Evolutionary conservation across 2,797 vertebrate species (phyloP).

Genomic region (Dryobates pubescens): DNA sequence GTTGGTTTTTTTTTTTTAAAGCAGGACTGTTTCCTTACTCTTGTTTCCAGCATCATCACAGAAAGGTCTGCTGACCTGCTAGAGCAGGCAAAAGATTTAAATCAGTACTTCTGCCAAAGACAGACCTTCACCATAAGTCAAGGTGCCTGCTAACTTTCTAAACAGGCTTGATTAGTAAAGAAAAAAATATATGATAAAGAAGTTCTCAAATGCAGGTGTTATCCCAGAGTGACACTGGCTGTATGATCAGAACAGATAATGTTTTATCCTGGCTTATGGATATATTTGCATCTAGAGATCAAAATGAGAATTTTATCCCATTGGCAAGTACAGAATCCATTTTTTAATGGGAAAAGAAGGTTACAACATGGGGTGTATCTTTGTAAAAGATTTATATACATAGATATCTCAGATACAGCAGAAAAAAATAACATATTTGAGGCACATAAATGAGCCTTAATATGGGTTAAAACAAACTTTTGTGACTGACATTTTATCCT

Average conservation of each 20-base stretch:
- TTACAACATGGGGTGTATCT: background rate
- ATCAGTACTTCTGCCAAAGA: constrained; percentile 5
- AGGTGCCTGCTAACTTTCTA: constrained; percentile 56
- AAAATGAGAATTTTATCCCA: constrained; percentile 70
- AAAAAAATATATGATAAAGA: constrained; percentile 28
- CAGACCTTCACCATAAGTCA: constrained; percentile 55
- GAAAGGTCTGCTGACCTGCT: background rate
- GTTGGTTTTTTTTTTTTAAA: background rate
- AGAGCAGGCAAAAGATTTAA: background rate
- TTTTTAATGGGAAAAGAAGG: constrained; percentile 44
- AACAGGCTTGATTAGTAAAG: constrained; percentile 51
- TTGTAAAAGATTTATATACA: constrained; percentile 16
- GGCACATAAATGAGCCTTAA: constrained; percentile 21
- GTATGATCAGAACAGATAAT: constrained; percentile 40
- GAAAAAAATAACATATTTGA: constrained; percentile 44
- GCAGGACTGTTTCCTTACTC: background rate
- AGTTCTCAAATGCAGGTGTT: constrained; percentile 39
- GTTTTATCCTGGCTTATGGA: constrained; percentile 58
- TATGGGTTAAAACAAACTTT: background rate
- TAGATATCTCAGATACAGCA: background rate
- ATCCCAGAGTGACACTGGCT: constrained; percentile 38
- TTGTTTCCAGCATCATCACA: background rate
- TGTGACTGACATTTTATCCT: constrained; percentile 50
- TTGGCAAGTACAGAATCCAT: constrained; percentile 39
- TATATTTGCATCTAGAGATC: constrained; percentile 58